Evolutionary conservation across 2,113 vertebrate species (phyloP), one percentile per base, ranked within the genome.

Genomic region (Drymodes brunneopygia): DNA sequence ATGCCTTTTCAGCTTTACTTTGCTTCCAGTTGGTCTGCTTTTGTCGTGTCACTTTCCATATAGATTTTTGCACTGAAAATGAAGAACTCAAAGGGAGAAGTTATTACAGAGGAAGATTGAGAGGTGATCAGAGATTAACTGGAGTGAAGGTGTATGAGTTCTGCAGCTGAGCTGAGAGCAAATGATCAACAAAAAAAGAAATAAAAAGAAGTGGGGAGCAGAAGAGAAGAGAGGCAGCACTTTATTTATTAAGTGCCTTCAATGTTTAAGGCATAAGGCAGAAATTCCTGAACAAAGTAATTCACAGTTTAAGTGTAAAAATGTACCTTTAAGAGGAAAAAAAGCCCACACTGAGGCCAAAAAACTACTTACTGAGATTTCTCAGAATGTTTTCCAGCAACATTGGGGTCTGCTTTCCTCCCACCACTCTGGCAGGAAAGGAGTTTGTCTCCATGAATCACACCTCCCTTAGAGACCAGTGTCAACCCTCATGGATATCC

Each of bases 161-260:
- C 61, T 91, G 50, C 50, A 89, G 65, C 53, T 75, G 36, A 65
- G 79, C 1, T 45, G 50, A 95, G 84, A 35, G 65, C 1, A 7
- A 77, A 40, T 0, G 0, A 66, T n/a, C 62, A 91, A 75, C 16
- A 69, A 87, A 28, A 31, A 60, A 53, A 9, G 44, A 38, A 44
- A 38, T 42, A n/a, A 42, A 57, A 75, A 48, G 12, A 61, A 22
- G 12, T 11, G 15, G 15, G 29, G 15, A 65, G 14, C 3, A 2
- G 77, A 69, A 47, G 28, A 88, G 50, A 95, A 79, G 40, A 79
- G 78, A 85, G 54, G 50, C 42, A 90, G 70, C 29, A 62, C 33
- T 96, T 91, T 58, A 90, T 80, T 90, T 94, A 88, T 95, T 77
- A 94, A 88, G 81, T 85, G 70, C 13, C 78, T 61, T 94, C 93